phyloP scores from a whole-genome alignment of 2,797 vertebrate species.

The Lateolabrax maculatus region DNA sequence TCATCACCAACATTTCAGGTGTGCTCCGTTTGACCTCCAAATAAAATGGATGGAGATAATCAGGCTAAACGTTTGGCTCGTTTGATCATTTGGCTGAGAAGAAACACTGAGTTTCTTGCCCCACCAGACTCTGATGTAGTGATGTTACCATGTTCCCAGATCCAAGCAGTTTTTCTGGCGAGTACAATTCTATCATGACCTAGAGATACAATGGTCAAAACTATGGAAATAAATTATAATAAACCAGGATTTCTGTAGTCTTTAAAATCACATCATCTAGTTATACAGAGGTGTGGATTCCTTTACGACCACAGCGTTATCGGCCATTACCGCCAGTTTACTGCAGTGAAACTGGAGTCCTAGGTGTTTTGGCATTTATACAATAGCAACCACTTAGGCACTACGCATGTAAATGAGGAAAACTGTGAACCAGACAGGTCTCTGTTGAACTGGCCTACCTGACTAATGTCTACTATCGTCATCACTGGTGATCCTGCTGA shows the following conservation, averaged over 20 bases:
- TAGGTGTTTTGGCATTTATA: neutral
- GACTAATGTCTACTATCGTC: conserved; percentile 53
- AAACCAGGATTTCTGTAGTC: neutral
- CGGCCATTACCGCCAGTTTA: neutral
- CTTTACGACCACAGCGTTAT: neutral
- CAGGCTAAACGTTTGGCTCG: neutral
- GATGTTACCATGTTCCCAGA: neutral
- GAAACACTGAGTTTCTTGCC: neutral
- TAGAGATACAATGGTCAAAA: neutral
- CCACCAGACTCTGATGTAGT: neutral
- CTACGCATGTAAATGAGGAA: neutral
- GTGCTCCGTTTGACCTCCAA: neutral
- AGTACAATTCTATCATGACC: neutral
- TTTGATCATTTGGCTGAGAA: neutral
- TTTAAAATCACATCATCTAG: neutral
- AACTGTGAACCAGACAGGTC: conserved; percentile 26
- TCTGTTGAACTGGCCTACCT: conserved; percentile 23
- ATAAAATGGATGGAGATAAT: neutral
- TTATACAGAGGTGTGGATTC: neutral
- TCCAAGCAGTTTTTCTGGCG: neutral
- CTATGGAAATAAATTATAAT: conserved; percentile 5
- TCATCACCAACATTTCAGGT: neutral
- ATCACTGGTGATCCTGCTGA: conserved; percentile 53
- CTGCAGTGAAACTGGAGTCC: conserved; percentile 6
- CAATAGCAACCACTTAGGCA: neutral